Conservation (phyloP, 2,888 invertebrate genomes). For the Limnephilus lunatus region DNA sequence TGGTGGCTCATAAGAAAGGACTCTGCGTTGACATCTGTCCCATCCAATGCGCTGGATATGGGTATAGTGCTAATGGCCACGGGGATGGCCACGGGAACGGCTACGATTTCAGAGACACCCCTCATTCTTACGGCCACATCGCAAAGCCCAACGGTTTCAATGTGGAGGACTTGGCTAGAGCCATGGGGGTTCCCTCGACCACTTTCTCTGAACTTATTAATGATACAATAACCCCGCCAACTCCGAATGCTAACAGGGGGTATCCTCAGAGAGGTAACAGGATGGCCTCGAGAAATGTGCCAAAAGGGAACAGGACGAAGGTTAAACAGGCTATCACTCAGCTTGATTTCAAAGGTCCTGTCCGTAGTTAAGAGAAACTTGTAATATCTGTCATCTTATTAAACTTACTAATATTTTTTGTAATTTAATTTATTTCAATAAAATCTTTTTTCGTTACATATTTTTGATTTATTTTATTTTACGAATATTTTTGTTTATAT, state of each 20-base stretch:
- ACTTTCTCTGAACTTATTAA: constrained; percentile 57
- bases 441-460: not conserved
- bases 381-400: not conserved
- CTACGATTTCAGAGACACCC: not conserved
- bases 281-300: not conserved
- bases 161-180: constrained; percentile 62
- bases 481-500: not conserved
- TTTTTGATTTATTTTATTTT: not conserved
- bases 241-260: not conserved
- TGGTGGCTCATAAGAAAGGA: constrained; percentile 61
- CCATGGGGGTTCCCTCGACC: constrained; percentile 61
- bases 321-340: constrained; percentile 8
- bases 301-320: not conserved
- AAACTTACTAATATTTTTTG: not conserved
- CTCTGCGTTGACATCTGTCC: constrained; percentile 64
- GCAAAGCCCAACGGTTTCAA: constrained; percentile 46
- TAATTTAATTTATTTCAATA: not conserved
- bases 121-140: constrained; percentile 34
- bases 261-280: constrained; percentile 10
- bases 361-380: not conserved
- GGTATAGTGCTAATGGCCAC: constrained; percentile 43
- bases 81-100: constrained; percentile 13
- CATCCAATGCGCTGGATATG: constrained; percentile 48
- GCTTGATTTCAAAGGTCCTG: constrained; percentile 9
- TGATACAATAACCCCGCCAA: not conserved